Evolutionary conservation across 2,797 vertebrate species (phyloP), one percentile per base, ranked within the genome.

Genomic region (Distichodus sexfasciatus): DNA sequence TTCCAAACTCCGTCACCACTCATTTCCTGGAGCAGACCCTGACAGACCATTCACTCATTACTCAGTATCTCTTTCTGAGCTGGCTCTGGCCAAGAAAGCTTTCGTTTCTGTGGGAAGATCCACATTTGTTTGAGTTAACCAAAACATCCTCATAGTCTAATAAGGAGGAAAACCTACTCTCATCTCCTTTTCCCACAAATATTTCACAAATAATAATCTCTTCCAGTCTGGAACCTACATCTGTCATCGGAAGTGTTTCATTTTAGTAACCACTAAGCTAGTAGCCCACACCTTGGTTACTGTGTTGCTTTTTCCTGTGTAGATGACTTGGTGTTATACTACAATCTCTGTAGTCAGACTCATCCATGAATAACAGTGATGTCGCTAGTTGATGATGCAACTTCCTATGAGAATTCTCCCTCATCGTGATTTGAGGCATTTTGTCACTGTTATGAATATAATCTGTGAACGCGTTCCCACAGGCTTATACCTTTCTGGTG

Each of bases 361-460:
- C 57, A 75, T 69, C 40, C 14, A 51, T 12, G 69, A 48, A 40
- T 9, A 44, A 9, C 17, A 38, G 11, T 61, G 67, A 66, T 24
- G 5, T 54, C 48, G 17, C 1, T 11, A 36, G 33, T 17, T 7
- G 4, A 65, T 23, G 26, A 63, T 58, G n/a, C 69, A 23, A 41
- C 15, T 75, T 75, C 36, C 69, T 72, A 14, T 65, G 48, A 60
- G 75, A 71, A 59, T 60, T 53, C 31, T 29, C n/a, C n/a, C n/a
- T n/a, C n/a, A n/a, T n/a, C n/a, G n/a, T n/a, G n/a, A n/a, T n/a
- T n/a, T n/a, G n/a, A n/a, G n/a, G n/a, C n/a, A n/a, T n/a, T n/a
- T 36, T 47, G 73, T 60, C 76, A 61, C 3, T 21, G 43, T 64
- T 54, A 29, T 53, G 9, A 15, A 69, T 38, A 55, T 46, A 33